A percentile compares a stretch with the other conserved stretches of the same genome.
These are phyloP conservation scores for Delichon dasypus DNA, from an alignment of 2,797 vertebrate species.

Conservation along the genomic window DNA sequence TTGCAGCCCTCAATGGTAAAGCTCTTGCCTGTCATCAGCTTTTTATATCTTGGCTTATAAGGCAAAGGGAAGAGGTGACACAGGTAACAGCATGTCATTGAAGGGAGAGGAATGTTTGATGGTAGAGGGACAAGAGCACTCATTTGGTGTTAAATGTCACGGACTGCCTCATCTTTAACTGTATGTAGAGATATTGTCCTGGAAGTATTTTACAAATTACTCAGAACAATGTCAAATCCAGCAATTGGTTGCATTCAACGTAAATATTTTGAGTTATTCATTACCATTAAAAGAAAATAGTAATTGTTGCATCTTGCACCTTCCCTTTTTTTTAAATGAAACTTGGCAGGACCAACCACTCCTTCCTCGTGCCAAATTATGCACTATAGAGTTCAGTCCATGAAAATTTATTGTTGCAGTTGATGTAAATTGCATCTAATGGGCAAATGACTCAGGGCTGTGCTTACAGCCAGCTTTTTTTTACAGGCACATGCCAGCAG, in stretches of 20 bases:
- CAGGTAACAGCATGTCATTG: neutral
- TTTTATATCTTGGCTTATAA: neutral
- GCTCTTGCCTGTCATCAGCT: neutral
- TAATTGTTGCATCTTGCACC: conserved; percentile 2
- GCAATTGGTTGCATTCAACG: neutral
- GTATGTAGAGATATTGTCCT: neutral
- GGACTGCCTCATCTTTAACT: neutral
- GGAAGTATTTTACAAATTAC: neutral
- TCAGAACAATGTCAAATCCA: neutral
- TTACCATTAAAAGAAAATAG: neutral
- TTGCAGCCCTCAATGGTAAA: neutral
- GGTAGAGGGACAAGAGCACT: neutral
- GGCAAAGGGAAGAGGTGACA: neutral
- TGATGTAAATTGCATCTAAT: conserved; percentile 35
- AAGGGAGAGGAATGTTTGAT: neutral
- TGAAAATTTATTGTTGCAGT: conserved; percentile 16
- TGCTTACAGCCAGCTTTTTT: neutral
- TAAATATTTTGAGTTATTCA: conserved; percentile 21
- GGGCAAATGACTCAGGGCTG: conserved; percentile 15
- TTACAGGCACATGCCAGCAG: neutral
- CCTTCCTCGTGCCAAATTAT: neutral
- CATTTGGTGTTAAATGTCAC: neutral
- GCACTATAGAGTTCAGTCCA: neutral
- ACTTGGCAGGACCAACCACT: conserved; percentile 4
- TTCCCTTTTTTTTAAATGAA: neutral